phyloP scores from a whole-genome alignment of 2,113 vertebrate genomes.

The Anolis carolinensis region DNA sequence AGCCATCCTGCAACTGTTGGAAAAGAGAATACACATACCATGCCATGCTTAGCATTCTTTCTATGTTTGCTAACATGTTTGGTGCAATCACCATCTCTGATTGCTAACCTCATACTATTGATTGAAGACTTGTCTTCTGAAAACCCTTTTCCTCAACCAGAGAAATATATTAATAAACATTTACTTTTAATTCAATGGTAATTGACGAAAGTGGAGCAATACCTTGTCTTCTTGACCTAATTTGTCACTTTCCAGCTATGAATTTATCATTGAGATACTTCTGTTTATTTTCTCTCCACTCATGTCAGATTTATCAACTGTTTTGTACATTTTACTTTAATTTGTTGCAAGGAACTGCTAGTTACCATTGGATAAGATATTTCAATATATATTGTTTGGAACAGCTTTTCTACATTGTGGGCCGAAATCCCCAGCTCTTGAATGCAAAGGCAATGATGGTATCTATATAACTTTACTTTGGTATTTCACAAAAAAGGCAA shows the following conservation, averaged over 20 bases:
- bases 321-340: neutral
- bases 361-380: neutral
- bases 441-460: neutral
- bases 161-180: neutral
- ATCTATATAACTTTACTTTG: neutral
- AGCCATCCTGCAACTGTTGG: neutral
- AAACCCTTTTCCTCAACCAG: too few species aligned
- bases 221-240: neutral
- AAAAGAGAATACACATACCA: neutral
- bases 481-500: neutral
- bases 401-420: neutral
- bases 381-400: neutral
- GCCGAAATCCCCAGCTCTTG: neutral
- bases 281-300: neutral
- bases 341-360: too few species aligned
- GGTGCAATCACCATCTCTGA: neutral
- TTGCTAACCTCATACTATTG: neutral
- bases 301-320: too few species aligned
- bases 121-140: neutral
- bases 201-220: neutral
- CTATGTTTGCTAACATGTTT: neutral
- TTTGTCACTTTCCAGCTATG: neutral
- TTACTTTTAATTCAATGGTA: neutral
- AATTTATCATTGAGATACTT: neutral
- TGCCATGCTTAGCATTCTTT: neutral